Conservation (phyloP, 2,888 invertebrate genomes). For the Pseudanteris insignis region DNA sequence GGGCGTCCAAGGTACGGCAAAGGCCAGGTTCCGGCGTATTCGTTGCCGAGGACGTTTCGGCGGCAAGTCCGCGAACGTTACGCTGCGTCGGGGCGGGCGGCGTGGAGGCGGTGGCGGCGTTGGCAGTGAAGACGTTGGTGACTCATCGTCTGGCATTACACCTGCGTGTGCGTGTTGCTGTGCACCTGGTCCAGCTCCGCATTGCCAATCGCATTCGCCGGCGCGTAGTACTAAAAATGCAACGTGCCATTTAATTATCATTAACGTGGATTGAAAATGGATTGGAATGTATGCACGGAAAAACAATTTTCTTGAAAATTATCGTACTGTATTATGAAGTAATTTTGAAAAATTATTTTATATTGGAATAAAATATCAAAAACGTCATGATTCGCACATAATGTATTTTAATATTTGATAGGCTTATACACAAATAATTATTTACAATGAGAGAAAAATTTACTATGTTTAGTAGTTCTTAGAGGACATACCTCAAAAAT, state of each 20-base stretch:
- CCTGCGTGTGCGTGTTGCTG: conserved; percentile 87
- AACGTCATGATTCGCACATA: no score
- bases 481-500: no score
- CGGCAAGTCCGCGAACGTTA: conserved; percentile 63
- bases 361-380: no score
- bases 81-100: conserved; percentile 59
- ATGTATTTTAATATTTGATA: no score
- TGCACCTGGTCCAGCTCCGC: conserved; percentile 80
- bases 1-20: conserved; percentile 64
- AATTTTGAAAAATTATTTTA: no score
- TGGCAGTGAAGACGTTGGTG: conserved; percentile 59
- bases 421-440: no score
- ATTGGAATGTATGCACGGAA: no score
- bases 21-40: conserved; percentile 53
- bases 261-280: no score
- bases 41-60: conserved; percentile 55
- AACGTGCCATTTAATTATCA: neutral
- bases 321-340: no score
- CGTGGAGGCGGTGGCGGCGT: conserved; percentile 58
- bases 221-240: conserved; percentile 87
- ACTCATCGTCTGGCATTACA: conserved; percentile 71
- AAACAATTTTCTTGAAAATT: no score
- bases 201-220: conserved; percentile 80
- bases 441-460: no score
- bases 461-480: no score